A percentile compares a stretch with the other conserved stretches of the same genome.
These are phyloP conservation scores for Crotophaga sulcirostris DNA, from an alignment of 2,113 vertebrate species.

Conservation along the genomic window DNA sequence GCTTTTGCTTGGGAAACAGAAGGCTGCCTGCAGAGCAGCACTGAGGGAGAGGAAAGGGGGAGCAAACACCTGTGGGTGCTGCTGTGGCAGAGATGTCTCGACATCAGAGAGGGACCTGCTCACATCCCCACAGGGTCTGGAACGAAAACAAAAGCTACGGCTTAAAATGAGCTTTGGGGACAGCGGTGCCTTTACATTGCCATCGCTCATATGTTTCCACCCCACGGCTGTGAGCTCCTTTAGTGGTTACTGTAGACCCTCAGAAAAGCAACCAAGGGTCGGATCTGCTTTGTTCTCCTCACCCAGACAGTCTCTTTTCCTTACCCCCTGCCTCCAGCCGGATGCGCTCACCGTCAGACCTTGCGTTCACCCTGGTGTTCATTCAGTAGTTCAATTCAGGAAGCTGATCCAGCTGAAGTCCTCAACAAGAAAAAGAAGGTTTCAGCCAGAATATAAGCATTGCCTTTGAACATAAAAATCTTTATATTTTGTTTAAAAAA, in stretches of 20 bases:
- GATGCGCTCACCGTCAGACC: conserved; percentile 7
- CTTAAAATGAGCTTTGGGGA: not conserved
- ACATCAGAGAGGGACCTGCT: not conserved
- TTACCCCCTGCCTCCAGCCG: conserved; percentile 39
- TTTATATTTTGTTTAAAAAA: not conserved
- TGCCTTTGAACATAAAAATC: conserved; percentile 14
- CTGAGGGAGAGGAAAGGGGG: not conserved
- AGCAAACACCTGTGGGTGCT: not conserved
- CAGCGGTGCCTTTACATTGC: not conserved
- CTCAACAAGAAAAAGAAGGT: not conserved
- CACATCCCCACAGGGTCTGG: not conserved
- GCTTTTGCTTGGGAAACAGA: not conserved
- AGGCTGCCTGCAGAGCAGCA: not conserved
- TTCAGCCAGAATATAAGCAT: not conserved
- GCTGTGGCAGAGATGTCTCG: not conserved
- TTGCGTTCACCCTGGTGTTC: not conserved
- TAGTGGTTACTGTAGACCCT: not conserved
- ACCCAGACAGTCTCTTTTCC: not conserved
- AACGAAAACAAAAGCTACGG: not conserved
- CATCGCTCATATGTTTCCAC: not conserved
- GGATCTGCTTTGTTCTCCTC: not conserved
- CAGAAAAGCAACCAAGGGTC: not conserved
- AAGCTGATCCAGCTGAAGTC: conserved; percentile 56
- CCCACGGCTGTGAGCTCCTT: not conserved
- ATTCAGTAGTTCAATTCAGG: conserved; percentile 37